A percentile compares a stretch with the other conserved stretches of the same genome.
Evolutionary conservation across 1,140 invertebrate genomes (phyloP).

Genomic region (Centruroides sculpturatus): DNA sequence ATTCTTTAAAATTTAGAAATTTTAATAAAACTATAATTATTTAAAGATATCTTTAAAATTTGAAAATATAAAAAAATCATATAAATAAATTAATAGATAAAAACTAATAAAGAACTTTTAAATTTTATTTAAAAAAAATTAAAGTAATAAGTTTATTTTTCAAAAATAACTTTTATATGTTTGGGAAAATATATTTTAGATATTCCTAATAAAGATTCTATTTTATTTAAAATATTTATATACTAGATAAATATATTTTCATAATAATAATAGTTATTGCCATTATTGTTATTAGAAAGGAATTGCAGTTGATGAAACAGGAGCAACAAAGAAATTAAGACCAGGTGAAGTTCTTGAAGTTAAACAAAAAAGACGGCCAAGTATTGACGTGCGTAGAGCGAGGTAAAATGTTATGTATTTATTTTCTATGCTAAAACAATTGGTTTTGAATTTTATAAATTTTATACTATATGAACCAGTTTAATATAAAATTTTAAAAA

Average conservation of each 20-base stretch:
- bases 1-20: too few relatives aligned
- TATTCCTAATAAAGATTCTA: not conserved
- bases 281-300: conserved; percentile 18
- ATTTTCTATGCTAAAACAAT: not conserved
- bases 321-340: conserved; percentile 21
- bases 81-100: too few relatives aligned
- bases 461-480: not conserved
- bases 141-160: too few relatives aligned
- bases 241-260: too few relatives aligned
- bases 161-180: not conserved
- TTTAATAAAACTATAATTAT: too few relatives aligned
- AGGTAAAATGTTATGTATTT: conserved; percentile 3
- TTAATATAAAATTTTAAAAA: not conserved
- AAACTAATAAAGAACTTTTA: too few relatives aligned
- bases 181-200: not conserved
- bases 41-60: too few relatives aligned
- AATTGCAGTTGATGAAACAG: conserved; percentile 20
- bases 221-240: conserved; percentile 3
- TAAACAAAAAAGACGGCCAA: conserved; percentile 16
- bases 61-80: too few relatives aligned
- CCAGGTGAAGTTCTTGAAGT: conserved; percentile 25
- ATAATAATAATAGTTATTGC: too few relatives aligned
- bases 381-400: conserved; percentile 13
- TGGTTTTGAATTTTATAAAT: not conserved
- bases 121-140: too few relatives aligned